Conservation (phyloP, 2,888 invertebrate genomes). For the Tiliacea citrago region DNA sequence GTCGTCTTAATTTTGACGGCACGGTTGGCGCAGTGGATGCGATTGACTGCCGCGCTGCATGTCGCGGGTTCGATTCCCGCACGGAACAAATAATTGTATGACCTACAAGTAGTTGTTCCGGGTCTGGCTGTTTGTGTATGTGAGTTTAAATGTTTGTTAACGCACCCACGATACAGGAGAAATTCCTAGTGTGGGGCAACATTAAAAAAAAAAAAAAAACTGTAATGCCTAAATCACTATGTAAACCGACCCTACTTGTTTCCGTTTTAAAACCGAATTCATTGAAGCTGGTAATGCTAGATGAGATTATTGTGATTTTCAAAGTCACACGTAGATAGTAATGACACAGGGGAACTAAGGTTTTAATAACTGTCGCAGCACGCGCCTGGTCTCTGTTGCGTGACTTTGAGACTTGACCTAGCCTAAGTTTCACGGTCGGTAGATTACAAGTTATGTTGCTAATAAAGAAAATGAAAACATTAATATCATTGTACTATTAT, state of each 20-base stretch:
- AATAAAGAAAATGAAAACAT: background rate
- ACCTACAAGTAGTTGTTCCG: no score
- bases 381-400: slow-evolving; percentile 1
- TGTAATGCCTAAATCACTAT: background rate
- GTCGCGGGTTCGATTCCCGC: no score
- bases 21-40: no score
- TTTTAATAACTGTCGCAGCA: background rate
- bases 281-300: background rate
- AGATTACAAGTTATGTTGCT: background rate
- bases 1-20: slow-evolving; percentile 1
- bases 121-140: no score
- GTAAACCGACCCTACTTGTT: background rate
- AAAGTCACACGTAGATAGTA: slow-evolving; percentile 1
- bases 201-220: no score
- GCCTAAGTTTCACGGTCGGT: slow-evolving; percentile 17
- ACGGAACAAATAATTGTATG: no score
- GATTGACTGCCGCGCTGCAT: no score
- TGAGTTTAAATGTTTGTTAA: no score
- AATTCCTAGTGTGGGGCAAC: no score
- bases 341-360: slow-evolving; percentile 9
- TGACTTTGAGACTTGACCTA: slow-evolving; percentile 41
- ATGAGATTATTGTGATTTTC: slow-evolving; percentile 6
- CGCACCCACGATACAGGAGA: no score
- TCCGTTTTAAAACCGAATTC: background rate
- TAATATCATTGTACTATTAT: background rate